Conservation (phyloP, 2,797 vertebrate genomes). For the Alosa sapidissima region DNA sequence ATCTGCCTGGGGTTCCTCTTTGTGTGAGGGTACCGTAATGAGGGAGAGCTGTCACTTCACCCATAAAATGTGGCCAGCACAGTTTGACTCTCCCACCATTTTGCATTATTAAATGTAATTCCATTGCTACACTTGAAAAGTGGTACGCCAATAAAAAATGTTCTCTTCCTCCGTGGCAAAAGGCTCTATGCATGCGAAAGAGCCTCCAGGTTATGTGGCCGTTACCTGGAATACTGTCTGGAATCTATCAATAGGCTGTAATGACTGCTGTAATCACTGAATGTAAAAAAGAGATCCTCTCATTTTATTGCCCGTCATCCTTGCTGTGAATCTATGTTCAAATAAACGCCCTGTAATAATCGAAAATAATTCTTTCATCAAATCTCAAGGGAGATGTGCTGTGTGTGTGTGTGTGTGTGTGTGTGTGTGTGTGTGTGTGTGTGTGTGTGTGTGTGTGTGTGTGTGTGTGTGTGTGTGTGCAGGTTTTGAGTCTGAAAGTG, state of each 20-base stretch:
- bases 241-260: conserved; percentile 80
- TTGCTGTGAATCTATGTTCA: conserved; percentile 92
- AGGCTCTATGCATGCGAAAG: not conserved
- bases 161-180: conserved; percentile 2
- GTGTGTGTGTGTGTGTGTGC: not conserved
- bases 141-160: conserved; percentile 33
- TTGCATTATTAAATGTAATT: conserved; percentile 63
- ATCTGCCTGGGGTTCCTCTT: conserved; percentile 35
- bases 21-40: conserved; percentile 47
- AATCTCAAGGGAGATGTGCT: conserved; percentile 73
- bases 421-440: conserved; percentile 17
- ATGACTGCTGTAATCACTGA: conserved; percentile 78
- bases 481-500: conserved; percentile 48
- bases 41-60: conserved; percentile 57
- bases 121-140: conserved; percentile 31
- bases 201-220: conserved; percentile 12
- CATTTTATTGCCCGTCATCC: conserved; percentile 95
- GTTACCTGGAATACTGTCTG: conserved; percentile 51
- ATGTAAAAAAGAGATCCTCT: conserved; percentile 88
- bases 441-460: conserved; percentile 28
- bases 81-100: conserved; percentile 52
- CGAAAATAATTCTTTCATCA: conserved; percentile 86
- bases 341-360: conserved; percentile 95
- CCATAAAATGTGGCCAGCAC: conserved; percentile 50
- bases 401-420: conserved; percentile 29